phyloP scores from a whole-genome alignment of 1,140 invertebrate genomes.

The Hydropsyche tenuis region DNA sequence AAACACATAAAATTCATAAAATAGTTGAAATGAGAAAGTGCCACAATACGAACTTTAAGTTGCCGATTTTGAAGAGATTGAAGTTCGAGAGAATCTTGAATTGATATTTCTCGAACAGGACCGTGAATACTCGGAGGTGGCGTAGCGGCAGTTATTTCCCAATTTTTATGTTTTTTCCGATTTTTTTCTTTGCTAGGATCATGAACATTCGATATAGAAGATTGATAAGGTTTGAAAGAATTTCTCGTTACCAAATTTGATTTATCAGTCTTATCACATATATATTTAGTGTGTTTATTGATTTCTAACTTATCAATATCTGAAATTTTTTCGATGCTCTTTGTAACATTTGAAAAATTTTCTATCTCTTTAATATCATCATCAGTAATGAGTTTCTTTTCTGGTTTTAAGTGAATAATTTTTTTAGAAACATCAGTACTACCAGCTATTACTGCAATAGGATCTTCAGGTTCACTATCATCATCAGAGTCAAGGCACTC shows the following conservation, averaged over 20 bases:
- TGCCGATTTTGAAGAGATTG: slow-evolving; percentile 60
- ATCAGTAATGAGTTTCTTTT: slow-evolving; percentile 66
- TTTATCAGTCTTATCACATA: slow-evolving; percentile 66
- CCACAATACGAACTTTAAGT: slow-evolving; percentile 52
- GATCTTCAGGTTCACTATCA: slow-evolving; percentile 68
- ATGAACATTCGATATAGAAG: slow-evolving; percentile 68
- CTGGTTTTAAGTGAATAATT: slow-evolving; percentile 62
- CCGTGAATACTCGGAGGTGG: slow-evolving; percentile 66
- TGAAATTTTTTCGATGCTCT: background rate
- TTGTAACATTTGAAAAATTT: slow-evolving; percentile 13
- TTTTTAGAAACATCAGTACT: slow-evolving; percentile 66
- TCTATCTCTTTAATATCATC: slow-evolving; percentile 67
- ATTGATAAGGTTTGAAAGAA: slow-evolving; percentile 71
- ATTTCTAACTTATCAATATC: slow-evolving; percentile 4
- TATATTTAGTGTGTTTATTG: slow-evolving; percentile 64
- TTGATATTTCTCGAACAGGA: slow-evolving; percentile 62
- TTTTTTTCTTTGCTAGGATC: slow-evolving; percentile 68
- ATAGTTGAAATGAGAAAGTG: background rate
- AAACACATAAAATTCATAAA: slow-evolving; percentile 8
- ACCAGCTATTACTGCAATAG: slow-evolving; percentile 71
- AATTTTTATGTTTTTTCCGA: slow-evolving; percentile 66
- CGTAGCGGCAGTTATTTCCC: slow-evolving; percentile 76
- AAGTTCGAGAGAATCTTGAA: slow-evolving; percentile 67
- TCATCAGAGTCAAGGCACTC: slow-evolving; percentile 69
- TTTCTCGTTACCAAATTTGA: slow-evolving; percentile 53